Evolutionary conservation across 2,113 vertebrate species (phyloP), one percentile per base, ranked within the genome.

Genomic region (Semnornis frantzii): DNA sequence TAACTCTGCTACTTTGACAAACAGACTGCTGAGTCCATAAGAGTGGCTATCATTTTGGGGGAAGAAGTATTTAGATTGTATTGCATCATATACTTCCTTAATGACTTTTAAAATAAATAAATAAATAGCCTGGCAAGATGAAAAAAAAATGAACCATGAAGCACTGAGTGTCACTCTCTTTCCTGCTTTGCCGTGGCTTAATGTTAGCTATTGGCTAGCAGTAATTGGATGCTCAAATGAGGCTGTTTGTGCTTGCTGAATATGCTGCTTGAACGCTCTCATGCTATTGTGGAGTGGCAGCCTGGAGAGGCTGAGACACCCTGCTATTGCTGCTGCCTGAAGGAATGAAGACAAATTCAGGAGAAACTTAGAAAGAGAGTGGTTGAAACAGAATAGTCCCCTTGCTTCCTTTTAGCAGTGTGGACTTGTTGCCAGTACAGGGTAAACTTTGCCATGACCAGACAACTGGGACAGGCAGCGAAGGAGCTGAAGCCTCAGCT

Each of bases 361-460:
- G 23, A 28, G n/a, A 85, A 76, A n/a, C 34, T 89, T 85, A 94
- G 74, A 91, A 52, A 33, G 68, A 85, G 68, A 85, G 89, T 58
- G 59, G 68, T 79, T 95, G 95, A 94, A 95, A 91, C 24, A 73
- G 59, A 87, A 89, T 92, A 96, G 16, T 89, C 82, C 87, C 94
- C 44, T 76, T 85, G 87, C 46, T 92, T 23, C 68, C 50, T 64
- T 92, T 85, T 20, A 94, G 59, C 46, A 66, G 30, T 2, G 42
- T 55, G 68, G 75, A 82, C 39, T 89, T 24, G 1, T 39, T 95
- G 92, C 55, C 92, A 94, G 23, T 28, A 85, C 85, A 82, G 70
- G 66, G 90, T 66, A 94, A 85, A 52, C 20, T 87, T 89, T 95
- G 82, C 82, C 89, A 59, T 65, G 71, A 89, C 57, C 59, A 87